Base-by-base conservation (phyloP, 2,888 invertebrate species). In the Anthoptus insignis region DNA sequence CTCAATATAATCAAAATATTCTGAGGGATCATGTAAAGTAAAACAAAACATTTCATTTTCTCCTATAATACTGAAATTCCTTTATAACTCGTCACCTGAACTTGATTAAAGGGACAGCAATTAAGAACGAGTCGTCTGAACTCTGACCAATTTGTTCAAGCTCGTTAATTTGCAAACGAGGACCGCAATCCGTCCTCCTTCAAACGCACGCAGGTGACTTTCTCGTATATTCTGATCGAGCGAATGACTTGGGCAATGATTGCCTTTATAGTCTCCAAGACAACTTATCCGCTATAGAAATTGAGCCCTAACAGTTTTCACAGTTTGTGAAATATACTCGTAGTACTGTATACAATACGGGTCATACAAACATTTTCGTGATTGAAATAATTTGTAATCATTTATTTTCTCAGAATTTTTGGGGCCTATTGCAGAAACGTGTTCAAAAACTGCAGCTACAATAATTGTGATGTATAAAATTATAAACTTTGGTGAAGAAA, bases 31-130 rank as follows among this genome's bases (percentile, higher is more conserved):
- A n/a, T n/a, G n/a, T n/a, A n/a, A n/a, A n/a, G n/a, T n/a, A n/a
- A n/a, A n/a, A n/a, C n/a, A n/a, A 39, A 39, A 39, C 37, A 39
- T 7, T 14, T 7, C 16, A 16, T 39, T 11, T 0, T 19, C 6
- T 7, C 19, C 11, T 19, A 42, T 37, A 42, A 42, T 19, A 42
- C 16, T 42, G 16, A 9, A 42, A 42, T 19, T 42, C 42, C 42
- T 42, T 42, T 42, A 42, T 21, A 42, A 19, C 42, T 19, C 42
- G 19, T 42, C 42, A 42, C 42, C 42, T 42, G 42, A 42, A 42
- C 42, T 42, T 42, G 42, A 42, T 42, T 19, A 42, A 42, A 42
- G 42, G 19, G 42, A 42, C 42, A 21, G 42, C 42, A 42, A 42
- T 42, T 42, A 42, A 42, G 19, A 19, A 19, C 19, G 42, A 42